Base-by-base conservation (phyloP, 2,888 invertebrate genomes). In the Alloscopus bannaensis region DNA sequence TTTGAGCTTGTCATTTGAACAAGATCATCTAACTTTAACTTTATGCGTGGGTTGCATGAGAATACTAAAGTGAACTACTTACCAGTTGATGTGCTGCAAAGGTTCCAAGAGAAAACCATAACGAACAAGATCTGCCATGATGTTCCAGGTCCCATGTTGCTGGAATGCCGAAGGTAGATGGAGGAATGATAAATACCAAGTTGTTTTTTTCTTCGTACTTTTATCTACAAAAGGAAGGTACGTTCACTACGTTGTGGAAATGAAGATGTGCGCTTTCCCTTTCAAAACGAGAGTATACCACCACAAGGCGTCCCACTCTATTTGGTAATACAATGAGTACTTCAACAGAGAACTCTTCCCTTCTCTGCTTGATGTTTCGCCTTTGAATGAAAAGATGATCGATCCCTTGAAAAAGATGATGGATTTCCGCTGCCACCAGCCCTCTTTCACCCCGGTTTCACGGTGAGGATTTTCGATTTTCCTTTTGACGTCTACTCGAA, bases 21-120 rank as follows among this genome's bases (percentile, higher is more conserved):
- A n/a, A n/a, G n/a, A n/a, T n/a, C n/a, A n/a, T n/a, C n/a, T n/a
- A n/a, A n/a, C n/a, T n/a, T n/a, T n/a, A n/a, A n/a, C n/a, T n/a
- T n/a, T n/a, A n/a, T n/a, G n/a, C n/a, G n/a, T n/a, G n/a, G n/a
- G n/a, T n/a, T n/a, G n/a, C n/a, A n/a, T n/a, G n/a, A n/a, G n/a
- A n/a, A n/a, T n/a, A n/a, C n/a, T n/a, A n/a, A n/a, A n/a, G n/a
- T n/a, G n/a, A n/a, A n/a, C n/a, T 4, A 75, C 80, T 80, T 69
- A 80, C 80, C 80, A 20, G 80, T 80, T 42, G 80, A 69, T 62
- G 80, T 80, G 16, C 77, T 76, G 75, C 80, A 82, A 20, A 82
- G 71, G 65, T 82, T 82, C 76, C 68, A 69, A 64, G 72, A 80
- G 36, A 82, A 82, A 31, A 82, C 55, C 64, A 77, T 76, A 31